Conservation (phyloP, 2,113 vertebrate genomes). For the Baryphthengus martii region DNA sequence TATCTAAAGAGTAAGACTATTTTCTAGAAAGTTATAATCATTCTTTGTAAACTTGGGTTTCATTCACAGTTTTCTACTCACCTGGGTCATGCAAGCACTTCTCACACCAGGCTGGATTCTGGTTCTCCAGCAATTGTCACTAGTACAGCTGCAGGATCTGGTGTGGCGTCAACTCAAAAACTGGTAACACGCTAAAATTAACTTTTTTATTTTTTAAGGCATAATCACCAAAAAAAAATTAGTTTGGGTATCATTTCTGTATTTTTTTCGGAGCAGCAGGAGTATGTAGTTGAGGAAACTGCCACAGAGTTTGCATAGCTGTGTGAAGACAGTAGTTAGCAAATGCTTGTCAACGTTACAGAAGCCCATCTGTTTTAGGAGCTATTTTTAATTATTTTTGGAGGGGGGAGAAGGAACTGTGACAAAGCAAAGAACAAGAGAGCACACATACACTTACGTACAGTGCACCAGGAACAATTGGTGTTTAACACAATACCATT, state of each 20-base stretch:
- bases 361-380: background rate
- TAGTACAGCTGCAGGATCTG: constrained; percentile 66
- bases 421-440: background rate
- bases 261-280: background rate
- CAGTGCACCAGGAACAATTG: background rate
- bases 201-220: background rate
- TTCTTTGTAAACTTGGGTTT: constrained; percentile 1
- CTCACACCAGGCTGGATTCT: constrained; percentile 67
- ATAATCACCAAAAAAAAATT: background rate
- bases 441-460: fast-evolving
- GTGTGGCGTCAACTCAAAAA: constrained; percentile 67
- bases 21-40: background rate
- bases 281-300: background rate
- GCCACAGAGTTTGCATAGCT: background rate
- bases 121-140: constrained; percentile 60
- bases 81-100: constrained; percentile 60
- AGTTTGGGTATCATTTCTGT: background rate
- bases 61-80: constrained; percentile 57
- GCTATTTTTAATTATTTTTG: background rate
- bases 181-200: constrained; percentile 68
- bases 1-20: background rate
- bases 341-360: background rate
- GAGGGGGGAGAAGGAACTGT: background rate
- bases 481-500: background rate
- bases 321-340: background rate